Base-by-base conservation (phyloP, 1,140 invertebrate species). In the Drosophila sucinea region DNA sequence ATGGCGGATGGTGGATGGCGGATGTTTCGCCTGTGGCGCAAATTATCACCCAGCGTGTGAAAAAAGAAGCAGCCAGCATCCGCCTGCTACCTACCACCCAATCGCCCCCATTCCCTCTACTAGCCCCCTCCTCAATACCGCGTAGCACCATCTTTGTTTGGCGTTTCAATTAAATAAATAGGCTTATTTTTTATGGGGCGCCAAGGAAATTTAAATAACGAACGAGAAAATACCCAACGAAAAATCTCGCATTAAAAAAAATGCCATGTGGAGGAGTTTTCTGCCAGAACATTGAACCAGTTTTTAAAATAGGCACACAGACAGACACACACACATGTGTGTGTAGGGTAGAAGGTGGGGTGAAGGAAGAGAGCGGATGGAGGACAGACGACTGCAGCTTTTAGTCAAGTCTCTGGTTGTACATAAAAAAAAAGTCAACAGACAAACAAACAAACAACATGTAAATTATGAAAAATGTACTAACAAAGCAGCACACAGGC, bases 381-480 rank as follows among this genome's bases (percentile, higher is more conserved):
- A 10, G 6, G 25, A 11, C 3, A 40, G 41, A 6, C 23, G 67
- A 57, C 71, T 87, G 84, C 76, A 79, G 79, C 83, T 89, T 83
- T 86, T 83, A 87, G 84, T 64, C 83, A 73, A 83, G 83, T 82
- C 82, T 86, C 76, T 87, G 69, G 83, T 77, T 79, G 82, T 82
- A 83, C 73, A 77, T 86, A 87, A 79, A 87, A 85, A 86, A 86
- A 86, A 86, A 87, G 83, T 87, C 82, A 86, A 86, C 79, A 86
- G 79, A 82, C 83, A 82, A 79, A 86, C 83, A 77, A 77, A 77
- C 73, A 79, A 76, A 86, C 81, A 83, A 82, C 82, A 77, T 86
- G 83, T 86, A 86, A 87, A 89, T 86, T 86, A 86, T 89, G 84
- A 89, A 89, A 86, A 86, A 86, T 86, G 83, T 86, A 86, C 84